These are phyloP conservation scores for Epizoanthus illoricatus DNA, from an alignment of 92 coral and sea anemone species.

Conservation along the genomic window DNA sequence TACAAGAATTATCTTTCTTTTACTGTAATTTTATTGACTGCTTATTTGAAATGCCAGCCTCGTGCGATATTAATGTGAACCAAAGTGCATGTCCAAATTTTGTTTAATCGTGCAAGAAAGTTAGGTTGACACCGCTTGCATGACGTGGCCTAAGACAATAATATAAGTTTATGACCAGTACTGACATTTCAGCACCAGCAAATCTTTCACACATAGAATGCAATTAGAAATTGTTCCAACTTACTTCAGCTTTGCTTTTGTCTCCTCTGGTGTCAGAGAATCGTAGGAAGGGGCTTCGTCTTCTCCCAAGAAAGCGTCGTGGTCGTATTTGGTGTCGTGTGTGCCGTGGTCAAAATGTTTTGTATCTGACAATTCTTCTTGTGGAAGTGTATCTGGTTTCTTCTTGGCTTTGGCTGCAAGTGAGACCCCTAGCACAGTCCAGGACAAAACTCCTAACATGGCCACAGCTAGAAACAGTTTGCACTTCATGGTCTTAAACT, in stretches of 20 bases:
- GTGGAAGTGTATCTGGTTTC: neutral
- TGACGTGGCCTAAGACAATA: too few relatives aligned
- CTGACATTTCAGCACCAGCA: neutral
- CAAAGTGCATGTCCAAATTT: too few relatives aligned
- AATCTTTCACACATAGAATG: neutral
- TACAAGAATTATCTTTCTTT: too few relatives aligned
- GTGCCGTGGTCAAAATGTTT: slow-evolving; percentile 55
- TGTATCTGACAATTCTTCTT: slow-evolving; percentile 43
- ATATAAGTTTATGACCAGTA: neutral
- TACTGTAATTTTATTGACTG: too few relatives aligned
- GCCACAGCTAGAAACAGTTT: slow-evolving; percentile 3
- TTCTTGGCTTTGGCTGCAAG: slow-evolving; percentile 25
- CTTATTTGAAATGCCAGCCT: too few relatives aligned
- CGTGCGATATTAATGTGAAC: too few relatives aligned
- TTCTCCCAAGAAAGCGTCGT: slow-evolving; percentile 80
- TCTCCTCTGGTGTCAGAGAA: slow-evolving; percentile 47
- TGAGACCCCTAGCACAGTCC: neutral
- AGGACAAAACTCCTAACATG: neutral
- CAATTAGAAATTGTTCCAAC: slow-evolving; percentile 2
- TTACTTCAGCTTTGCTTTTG: slow-evolving; percentile 62
- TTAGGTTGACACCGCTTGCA: too few relatives aligned
- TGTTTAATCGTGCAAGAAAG: too few relatives aligned
- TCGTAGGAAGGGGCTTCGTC: slow-evolving; percentile 55
- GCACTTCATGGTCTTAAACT: slow-evolving; percentile 15
- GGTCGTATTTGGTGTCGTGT: slow-evolving; percentile 64